Evolutionary conservation across 37 sponge, comb jelly and placozoan genomes (phyloP).

Genomic region (Cladorhizidae sp.): DNA sequence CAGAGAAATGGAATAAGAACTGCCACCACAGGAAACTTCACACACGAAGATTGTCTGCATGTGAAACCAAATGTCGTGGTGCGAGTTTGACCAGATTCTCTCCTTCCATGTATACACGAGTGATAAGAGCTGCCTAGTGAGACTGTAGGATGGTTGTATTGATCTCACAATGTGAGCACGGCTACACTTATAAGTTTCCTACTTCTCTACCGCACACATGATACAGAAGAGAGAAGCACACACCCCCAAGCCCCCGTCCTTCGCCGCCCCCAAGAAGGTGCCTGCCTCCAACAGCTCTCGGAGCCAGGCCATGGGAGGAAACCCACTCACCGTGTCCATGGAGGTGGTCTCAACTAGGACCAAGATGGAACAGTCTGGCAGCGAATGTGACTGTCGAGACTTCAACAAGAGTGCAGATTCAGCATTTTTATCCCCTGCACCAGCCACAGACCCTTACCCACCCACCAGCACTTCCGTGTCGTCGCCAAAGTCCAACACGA

Average conservation of each 20-base stretch:
- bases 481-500: no score
- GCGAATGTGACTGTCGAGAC: background rate
- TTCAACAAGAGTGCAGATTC: constrained; percentile 9
- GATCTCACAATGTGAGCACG: no score
- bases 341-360: background rate
- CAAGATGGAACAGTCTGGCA: background rate
- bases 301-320: constrained; percentile 15
- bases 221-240: background rate
- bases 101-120: no score
- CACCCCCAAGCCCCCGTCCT: background rate
- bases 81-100: no score
- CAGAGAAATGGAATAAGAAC: no score
- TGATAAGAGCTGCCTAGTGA: no score
- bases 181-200: no score
- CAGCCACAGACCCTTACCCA: background rate
- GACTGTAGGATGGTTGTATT: no score
- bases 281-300: constrained; percentile 11
- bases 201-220: background rate
- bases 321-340: background rate
- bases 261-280: constrained; percentile 22
- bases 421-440: background rate
- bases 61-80: no score
- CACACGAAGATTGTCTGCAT: no score
- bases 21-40: no score
- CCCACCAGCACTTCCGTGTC: no score